These are phyloP conservation scores for Cataglyphis albicans DNA, from an alignment of 2,888 invertebrate genomes.

Conservation along the genomic window DNA sequence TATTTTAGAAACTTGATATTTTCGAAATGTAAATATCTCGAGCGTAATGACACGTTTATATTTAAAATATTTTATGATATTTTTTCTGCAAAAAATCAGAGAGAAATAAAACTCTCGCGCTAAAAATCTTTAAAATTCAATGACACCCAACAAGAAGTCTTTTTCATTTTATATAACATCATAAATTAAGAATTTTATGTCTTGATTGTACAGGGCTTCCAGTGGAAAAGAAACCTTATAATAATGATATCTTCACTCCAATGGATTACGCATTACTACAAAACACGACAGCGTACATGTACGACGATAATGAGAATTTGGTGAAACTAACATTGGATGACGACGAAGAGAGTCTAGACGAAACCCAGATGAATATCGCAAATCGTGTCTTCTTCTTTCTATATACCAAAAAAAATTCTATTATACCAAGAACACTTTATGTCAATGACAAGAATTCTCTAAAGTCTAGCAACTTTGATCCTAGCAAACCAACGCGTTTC, in stretches of 20 bases:
- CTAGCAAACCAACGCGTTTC: constrained; percentile 75
- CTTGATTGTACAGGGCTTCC: not conserved
- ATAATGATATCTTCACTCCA: constrained; percentile 3
- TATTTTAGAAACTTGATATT: not conserved
- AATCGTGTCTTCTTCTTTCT: constrained; percentile 75
- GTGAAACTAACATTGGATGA: not conserved
- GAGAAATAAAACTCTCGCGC: not conserved
- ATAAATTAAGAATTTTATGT: not conserved
- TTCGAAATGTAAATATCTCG: not conserved
- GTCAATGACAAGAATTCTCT: constrained; percentile 69
- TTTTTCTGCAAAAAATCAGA: not conserved
- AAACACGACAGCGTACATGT: constrained; percentile 57
- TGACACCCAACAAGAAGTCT: not conserved
- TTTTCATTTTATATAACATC: not conserved
- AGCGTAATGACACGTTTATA: not conserved
- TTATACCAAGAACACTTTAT: constrained; percentile 59
- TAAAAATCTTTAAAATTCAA: not conserved
- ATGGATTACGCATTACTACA: constrained; percentile 60
- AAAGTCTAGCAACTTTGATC: constrained; percentile 72
- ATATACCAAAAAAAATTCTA: constrained; percentile 69
- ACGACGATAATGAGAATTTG: constrained; percentile 54
- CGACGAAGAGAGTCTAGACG: constrained; percentile 4
- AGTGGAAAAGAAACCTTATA: not conserved
- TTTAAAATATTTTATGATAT: constrained; percentile 1
- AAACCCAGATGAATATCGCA: constrained; percentile 36